Evolutionary conservation across 92 coral and sea anemone genomes (phyloP).

Genomic region (Nematostella vectensis): DNA sequence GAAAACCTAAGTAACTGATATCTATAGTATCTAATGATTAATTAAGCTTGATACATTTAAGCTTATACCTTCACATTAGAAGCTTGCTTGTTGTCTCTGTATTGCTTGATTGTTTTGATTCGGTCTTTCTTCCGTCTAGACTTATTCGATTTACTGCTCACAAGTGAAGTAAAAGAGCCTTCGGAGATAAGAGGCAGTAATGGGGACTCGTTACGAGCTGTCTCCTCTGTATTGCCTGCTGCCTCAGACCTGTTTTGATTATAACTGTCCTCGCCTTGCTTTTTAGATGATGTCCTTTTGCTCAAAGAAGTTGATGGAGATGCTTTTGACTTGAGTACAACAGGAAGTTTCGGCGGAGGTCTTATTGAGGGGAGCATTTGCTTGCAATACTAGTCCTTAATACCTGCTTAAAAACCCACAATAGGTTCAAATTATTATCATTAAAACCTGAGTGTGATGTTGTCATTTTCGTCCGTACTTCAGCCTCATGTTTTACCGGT

Average conservation of each 20-base stretch:
- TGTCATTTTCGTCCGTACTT: no score
- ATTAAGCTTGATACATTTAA: no score
- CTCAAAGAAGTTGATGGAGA: not conserved
- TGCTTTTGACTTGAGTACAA: no score
- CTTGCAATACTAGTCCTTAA: no score
- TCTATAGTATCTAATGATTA: no score
- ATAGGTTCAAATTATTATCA: no score
- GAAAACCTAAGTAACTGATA: no score
- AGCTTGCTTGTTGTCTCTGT: slow-evolving; percentile 4
- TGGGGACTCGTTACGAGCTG: slow-evolving; percentile 17
- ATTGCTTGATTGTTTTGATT: slow-evolving; percentile 8
- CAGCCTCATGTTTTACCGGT: no score
- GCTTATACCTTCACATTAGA: slow-evolving; percentile 24
- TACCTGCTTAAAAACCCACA: no score
- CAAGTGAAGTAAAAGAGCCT: slow-evolving; percentile 56
- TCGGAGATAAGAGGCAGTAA: slow-evolving; percentile 59
- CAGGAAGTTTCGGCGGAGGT: not conserved
- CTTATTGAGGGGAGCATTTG: not conserved
- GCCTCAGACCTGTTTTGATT: not conserved
- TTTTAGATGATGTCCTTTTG: not conserved
- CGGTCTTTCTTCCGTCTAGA: slow-evolving; percentile 14
- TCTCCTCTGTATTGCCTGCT: not conserved
- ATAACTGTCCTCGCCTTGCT: no score
- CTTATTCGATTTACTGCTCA: slow-evolving; percentile 35
- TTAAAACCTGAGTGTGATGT: no score